phyloP scores from a whole-genome alignment of 92 coral and sea anemone genomes.

The Umimayanthus chanpuru region DNA sequence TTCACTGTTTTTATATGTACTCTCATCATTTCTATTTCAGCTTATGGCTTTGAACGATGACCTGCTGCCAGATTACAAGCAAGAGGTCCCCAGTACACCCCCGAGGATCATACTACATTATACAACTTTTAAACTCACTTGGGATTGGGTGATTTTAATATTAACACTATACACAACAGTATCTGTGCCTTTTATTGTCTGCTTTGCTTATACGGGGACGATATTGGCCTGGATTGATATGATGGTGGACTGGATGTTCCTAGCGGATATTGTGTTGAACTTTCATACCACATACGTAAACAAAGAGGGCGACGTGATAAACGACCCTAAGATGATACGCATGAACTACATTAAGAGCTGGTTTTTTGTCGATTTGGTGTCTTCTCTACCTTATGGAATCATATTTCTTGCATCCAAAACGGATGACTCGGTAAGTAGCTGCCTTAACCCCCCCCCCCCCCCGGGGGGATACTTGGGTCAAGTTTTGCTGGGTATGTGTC shows the following conservation, averaged over 20 bases:
- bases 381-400: constrained; percentile 94
- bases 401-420: constrained; percentile 56
- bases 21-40: constrained; percentile 46
- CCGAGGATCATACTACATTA: constrained; percentile 87
- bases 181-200: constrained; percentile 93
- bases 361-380: constrained; percentile 92
- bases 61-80: constrained; percentile 89
- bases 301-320: constrained; percentile 86
- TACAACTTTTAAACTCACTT: constrained; percentile 79
- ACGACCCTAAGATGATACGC: constrained; percentile 77
- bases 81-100: constrained; percentile 92
- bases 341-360: constrained; percentile 81
- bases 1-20: neutral
- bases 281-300: constrained; percentile 93
- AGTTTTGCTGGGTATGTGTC: too few species aligned
- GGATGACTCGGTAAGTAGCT: constrained; percentile 69
- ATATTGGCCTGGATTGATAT: constrained; percentile 72
- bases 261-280: constrained; percentile 89
- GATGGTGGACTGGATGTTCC: constrained; percentile 89
- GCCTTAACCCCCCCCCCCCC: too few species aligned
- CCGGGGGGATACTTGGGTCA: too few species aligned
- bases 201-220: constrained; percentile 63
- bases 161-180: constrained; percentile 94
- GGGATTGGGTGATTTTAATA: constrained; percentile 95
- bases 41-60: constrained; percentile 88